Evolutionary conservation across 64 coral and sea anemone species (phyloP).

Genomic region (Pachyseris speciosa): DNA sequence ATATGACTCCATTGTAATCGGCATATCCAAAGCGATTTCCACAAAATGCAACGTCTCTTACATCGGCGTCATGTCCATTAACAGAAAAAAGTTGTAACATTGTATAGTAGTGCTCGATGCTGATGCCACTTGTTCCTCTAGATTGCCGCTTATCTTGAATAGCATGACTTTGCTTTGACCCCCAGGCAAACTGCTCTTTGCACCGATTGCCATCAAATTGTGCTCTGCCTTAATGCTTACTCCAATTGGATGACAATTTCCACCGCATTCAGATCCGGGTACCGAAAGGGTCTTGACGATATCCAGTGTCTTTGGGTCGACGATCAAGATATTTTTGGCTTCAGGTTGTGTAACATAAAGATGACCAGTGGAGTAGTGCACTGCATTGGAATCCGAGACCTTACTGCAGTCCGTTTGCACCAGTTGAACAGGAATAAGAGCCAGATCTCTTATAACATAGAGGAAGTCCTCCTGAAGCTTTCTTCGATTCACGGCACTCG

Average conservation of each 20-base stretch:
- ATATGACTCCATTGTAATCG: constrained; percentile 21
- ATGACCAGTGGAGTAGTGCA: constrained; percentile 23
- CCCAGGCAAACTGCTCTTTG: constrained; percentile 1
- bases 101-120: constrained; percentile 44
- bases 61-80: not conserved
- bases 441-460: constrained; percentile 27
- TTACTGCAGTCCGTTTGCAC: constrained; percentile 34
- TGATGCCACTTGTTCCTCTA: constrained; percentile 14
- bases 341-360: constrained; percentile 47
- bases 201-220: constrained; percentile 32
- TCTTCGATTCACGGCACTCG: not conserved
- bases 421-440: constrained; percentile 30
- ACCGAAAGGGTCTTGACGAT: constrained; percentile 8
- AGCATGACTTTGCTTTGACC: constrained; percentile 57
- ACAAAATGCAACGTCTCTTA: constrained; percentile 41
- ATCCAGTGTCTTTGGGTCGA: not conserved
- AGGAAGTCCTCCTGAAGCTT: constrained; percentile 18
- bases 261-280: constrained; percentile 49
- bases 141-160: constrained; percentile 30
- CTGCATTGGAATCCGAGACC: not conserved
- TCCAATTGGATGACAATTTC: constrained; percentile 49
- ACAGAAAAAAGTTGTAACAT: not conserved
- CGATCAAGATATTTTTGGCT: constrained; percentile 36
- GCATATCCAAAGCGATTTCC: constrained; percentile 27
- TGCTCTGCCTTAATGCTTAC: constrained; percentile 14